Percentiles rank a stretch among this genome's conserved stretches.
phyloP scores from a whole-genome alignment of 2,797 vertebrate genomes.

The Cottoperca gobio region DNA sequence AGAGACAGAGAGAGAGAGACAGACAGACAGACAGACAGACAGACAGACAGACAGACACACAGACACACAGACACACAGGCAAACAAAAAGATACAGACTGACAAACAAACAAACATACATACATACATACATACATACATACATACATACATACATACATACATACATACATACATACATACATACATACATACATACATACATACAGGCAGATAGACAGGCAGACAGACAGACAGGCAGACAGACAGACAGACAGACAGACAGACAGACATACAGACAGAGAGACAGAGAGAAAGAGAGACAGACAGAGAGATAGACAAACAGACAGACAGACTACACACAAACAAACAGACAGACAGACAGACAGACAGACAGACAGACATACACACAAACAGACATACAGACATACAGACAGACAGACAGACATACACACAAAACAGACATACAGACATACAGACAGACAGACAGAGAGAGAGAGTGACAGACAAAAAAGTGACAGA shows the following conservation, averaged over 20 bases:
- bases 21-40: not conserved
- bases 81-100: not conserved
- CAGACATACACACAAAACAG: too few relatives aligned
- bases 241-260: constrained; percentile 5
- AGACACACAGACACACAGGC: not conserved
- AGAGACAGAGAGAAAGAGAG: constrained; percentile 16
- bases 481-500: not conserved
- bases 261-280: not conserved
- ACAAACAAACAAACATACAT: constrained; percentile 1
- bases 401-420: too few relatives aligned
- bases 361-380: not conserved
- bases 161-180: not conserved
- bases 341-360: not conserved
- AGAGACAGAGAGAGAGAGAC: not conserved
- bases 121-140: not conserved
- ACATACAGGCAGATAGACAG: not conserved
- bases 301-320: constrained; percentile 10
- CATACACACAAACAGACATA: not conserved
- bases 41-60: constrained; percentile 17
- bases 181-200: not conserved
- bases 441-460: not conserved
- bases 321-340: constrained; percentile 4
- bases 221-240: not conserved
- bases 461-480: too few relatives aligned
- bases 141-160: not conserved